A percentile compares a stretch with the other conserved stretches of the same genome.
phyloP scores from a whole-genome alignment of 1,140 invertebrate species.

The Bombus sibiricus region DNA sequence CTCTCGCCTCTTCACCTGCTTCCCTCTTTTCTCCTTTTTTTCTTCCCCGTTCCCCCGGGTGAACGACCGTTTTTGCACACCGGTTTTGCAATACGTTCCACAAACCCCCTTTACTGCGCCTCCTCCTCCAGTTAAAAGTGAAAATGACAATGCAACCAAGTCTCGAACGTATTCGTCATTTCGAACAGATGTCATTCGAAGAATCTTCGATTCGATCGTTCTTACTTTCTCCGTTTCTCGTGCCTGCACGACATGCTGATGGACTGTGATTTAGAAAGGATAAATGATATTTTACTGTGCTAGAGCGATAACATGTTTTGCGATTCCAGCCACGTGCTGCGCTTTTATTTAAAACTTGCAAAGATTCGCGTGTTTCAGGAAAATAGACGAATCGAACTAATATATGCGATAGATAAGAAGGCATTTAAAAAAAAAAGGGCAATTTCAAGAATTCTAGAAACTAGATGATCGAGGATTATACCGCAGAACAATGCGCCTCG shows the following conservation, averaged over 20 bases:
- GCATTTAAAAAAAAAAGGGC: not conserved
- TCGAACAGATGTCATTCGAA: not conserved
- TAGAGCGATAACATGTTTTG: not conserved
- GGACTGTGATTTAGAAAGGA: not conserved
- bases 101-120: not conserved
- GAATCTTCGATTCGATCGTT: not conserved
- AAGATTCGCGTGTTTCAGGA: too few species aligned
- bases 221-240: not conserved
- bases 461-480: too few species aligned
- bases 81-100: not conserved
- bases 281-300: not conserved
- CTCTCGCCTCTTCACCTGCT: constrained; percentile 45
- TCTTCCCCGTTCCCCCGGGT: constrained; percentile 30
- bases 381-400: too few species aligned
- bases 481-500: not conserved
- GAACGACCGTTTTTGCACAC: constrained; percentile 68
- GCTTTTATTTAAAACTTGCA: not conserved
- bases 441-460: not conserved
- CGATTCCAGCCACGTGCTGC: not conserved
- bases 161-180: not conserved
- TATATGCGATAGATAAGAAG: not conserved
- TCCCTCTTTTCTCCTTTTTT: not conserved
- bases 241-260: not conserved
- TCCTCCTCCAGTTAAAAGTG: not conserved
- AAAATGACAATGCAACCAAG: not conserved